These are phyloP conservation scores for Cyphomyrmex costatus DNA, from an alignment of 1,140 invertebrate genomes.

Conservation along the genomic window DNA sequence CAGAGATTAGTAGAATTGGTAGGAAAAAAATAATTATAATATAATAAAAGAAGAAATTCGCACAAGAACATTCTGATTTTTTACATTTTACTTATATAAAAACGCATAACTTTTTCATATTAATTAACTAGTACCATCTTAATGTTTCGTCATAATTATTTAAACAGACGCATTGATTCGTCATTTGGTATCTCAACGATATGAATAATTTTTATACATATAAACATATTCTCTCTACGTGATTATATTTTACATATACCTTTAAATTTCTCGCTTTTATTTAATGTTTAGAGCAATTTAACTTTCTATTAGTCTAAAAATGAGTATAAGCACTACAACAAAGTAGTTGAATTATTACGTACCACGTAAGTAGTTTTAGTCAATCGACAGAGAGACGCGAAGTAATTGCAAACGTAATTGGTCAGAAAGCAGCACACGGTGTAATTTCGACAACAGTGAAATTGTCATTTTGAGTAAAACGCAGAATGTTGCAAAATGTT, in stretches of 20 bases:
- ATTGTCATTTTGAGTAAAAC: slow-evolving; percentile 19
- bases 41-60: background rate
- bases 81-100: background rate
- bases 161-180: background rate
- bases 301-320: background rate
- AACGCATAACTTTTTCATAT: background rate
- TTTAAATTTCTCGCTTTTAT: background rate
- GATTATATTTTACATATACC: background rate
- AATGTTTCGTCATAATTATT: background rate
- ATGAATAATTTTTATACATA: background rate
- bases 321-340: background rate
- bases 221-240: background rate
- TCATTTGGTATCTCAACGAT: background rate
- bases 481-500: slow-evolving; percentile 1
- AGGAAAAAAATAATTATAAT: slow-evolving; percentile 1
- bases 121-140: background rate
- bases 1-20: slow-evolving; percentile 7
- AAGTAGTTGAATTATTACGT: no score
- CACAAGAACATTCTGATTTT: background rate
- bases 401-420: background rate
- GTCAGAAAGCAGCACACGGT: background rate
- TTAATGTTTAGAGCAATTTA: background rate
- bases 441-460: background rate
- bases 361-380: background rate
- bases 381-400: background rate